A percentile compares a stretch with the other conserved stretches of the same genome.
Evolutionary conservation across 2,888 invertebrate species (phyloP).

Genomic region (Hemithea aestivaria): DNA sequence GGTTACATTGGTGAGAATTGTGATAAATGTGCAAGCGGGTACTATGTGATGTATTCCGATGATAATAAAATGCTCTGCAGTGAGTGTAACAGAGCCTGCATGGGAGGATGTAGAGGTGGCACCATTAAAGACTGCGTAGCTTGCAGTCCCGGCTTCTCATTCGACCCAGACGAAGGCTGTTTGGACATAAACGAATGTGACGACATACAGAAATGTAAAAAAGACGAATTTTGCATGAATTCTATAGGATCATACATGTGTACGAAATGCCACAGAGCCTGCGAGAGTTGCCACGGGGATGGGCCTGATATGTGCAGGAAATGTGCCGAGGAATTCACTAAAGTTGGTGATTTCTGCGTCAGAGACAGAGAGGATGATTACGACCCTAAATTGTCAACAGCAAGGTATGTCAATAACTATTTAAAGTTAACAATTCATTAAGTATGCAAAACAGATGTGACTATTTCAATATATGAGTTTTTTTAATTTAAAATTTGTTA

Average conservation of each 20-base stretch:
- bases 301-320: conserved; percentile 94
- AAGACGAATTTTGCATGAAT: conserved; percentile 92
- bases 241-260: conserved; percentile 91
- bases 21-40: conserved; percentile 85
- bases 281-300: conserved; percentile 90
- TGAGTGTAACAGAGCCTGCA: conserved; percentile 88
- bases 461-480: no score
- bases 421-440: no score
- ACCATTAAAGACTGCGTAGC: conserved; percentile 82
- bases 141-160: conserved; percentile 85
- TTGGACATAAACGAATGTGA: conserved; percentile 92
- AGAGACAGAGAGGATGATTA: conserved; percentile 75
- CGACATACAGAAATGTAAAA: conserved; percentile 71
- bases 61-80: conserved; percentile 86
- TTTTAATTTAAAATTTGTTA: no score
- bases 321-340: conserved; percentile 86
- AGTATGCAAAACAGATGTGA: no score
- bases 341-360: conserved; percentile 87
- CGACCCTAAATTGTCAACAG: conserved; percentile 51
- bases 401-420: conserved; percentile 52
- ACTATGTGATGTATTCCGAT: conserved; percentile 87
- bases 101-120: conserved; percentile 85
- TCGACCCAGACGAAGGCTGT: conserved; percentile 87
- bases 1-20: conserved; percentile 91
- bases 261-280: conserved; percentile 90